phyloP scores from a whole-genome alignment of 1,140 invertebrate species.

The Dufourea novaeangliae region DNA sequence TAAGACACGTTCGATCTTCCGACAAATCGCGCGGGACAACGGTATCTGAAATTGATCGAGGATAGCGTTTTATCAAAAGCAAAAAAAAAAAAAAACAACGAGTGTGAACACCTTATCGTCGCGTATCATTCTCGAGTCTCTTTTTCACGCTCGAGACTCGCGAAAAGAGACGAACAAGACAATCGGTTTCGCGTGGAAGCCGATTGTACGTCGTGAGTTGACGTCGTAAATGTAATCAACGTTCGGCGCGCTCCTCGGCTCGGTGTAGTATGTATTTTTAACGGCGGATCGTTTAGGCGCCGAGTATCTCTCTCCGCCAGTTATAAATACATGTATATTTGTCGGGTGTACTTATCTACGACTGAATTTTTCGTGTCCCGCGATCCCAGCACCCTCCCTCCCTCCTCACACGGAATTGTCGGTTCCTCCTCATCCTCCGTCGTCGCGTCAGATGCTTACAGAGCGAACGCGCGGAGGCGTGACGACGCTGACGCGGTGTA shows the following conservation, averaged over 20 bases:
- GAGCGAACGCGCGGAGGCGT: not conserved
- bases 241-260: not conserved
- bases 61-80: not conserved
- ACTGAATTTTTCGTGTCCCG: not conserved
- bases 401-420: too few relatives aligned
- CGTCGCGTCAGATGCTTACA: not conserved
- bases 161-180: not conserved
- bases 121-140: not conserved
- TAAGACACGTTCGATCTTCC: too few relatives aligned
- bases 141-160: too few relatives aligned
- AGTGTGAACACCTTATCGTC: not conserved
- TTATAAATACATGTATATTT: slow-evolving; percentile 34
- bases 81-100: too few relatives aligned
- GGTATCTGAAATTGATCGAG: too few relatives aligned
- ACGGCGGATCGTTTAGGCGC: slow-evolving; percentile 14
- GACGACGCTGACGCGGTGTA: not conserved
- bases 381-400: not conserved
- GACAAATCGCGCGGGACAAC: too few relatives aligned
- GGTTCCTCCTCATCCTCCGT: not conserved
- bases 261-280: too few relatives aligned
- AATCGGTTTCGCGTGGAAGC: not conserved
- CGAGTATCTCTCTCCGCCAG: not conserved
- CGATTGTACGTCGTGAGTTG: too few relatives aligned
- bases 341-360: not conserved
- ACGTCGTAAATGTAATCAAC: slow-evolving; percentile 23